These are phyloP conservation scores for Tholera decimalis DNA, from an alignment of 2,888 invertebrate species.

Conservation along the genomic window DNA sequence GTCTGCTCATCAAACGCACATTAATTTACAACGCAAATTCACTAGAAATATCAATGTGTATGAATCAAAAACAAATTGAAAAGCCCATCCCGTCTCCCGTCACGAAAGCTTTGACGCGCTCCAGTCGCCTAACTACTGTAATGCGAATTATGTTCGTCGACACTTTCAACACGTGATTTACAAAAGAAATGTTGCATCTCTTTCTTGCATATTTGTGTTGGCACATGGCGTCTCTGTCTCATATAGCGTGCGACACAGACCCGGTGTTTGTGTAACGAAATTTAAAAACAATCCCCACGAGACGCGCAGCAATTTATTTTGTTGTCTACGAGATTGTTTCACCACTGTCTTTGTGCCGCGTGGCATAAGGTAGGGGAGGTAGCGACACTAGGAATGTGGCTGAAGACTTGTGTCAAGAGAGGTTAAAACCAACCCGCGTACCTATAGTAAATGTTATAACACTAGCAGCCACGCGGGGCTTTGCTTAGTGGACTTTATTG, in stretches of 20 bases:
- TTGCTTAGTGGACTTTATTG: no score
- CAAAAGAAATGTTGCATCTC: conserved; percentile 58
- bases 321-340: conserved; percentile 82
- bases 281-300: conserved; percentile 87
- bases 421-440: not conserved
- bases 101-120: conserved; percentile 40
- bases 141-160: conserved; percentile 61
- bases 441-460: no score
- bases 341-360: conserved; percentile 60
- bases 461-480: no score
- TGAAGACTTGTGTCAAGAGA: not conserved
- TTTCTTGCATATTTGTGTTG: conserved; percentile 36
- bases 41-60: conserved; percentile 53
- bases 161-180: conserved; percentile 53
- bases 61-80: conserved; percentile 58
- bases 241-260: conserved; percentile 59
- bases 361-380: conserved; percentile 36
- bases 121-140: conserved; percentile 64
- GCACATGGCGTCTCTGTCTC: conserved; percentile 64
- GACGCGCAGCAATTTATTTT: conserved; percentile 80
- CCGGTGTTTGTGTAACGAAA: conserved; percentile 81
- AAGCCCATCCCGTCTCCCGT: conserved; percentile 25
- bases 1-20: conserved; percentile 46
- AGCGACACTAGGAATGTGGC: conserved; percentile 43
- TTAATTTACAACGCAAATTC: conserved; percentile 60